phyloP scores from a whole-genome alignment of 1,140 invertebrate species.

The Hyles vespertilio region DNA sequence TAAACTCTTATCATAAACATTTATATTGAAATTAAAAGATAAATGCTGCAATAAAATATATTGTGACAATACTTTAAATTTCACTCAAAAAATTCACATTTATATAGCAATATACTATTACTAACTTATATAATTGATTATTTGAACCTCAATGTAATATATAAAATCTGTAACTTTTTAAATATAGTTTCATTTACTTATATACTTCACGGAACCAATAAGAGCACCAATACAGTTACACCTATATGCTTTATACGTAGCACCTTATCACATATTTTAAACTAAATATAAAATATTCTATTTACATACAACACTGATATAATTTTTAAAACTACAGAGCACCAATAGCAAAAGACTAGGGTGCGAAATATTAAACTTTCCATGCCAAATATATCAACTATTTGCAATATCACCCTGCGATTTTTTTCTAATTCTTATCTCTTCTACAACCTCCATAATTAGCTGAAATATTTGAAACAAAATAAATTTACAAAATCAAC shows the following conservation, averaged over 20 bases:
- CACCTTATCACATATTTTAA: background rate
- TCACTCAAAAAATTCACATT: too few species aligned
- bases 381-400: slow-evolving; percentile 36
- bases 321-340: slow-evolving; percentile 27
- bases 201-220: too few species aligned
- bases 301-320: slow-evolving; percentile 23
- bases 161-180: too few species aligned
- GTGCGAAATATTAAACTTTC: slow-evolving; percentile 16
- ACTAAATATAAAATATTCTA: slow-evolving; percentile 23
- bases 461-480: slow-evolving; percentile 60
- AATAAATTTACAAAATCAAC: slow-evolving; percentile 14
- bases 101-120: too few species aligned
- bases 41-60: too few species aligned
- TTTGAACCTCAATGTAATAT: too few species aligned
- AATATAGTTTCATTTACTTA: too few species aligned
- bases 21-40: background rate
- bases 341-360: slow-evolving; percentile 36
- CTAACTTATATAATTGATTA: too few species aligned
- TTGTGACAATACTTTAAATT: too few species aligned
- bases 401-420: slow-evolving; percentile 57
- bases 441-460: slow-evolving; percentile 73
- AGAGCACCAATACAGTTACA: too few species aligned
- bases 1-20: slow-evolving; percentile 9
- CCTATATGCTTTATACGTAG: too few species aligned
- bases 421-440: slow-evolving; percentile 72